These are phyloP conservation scores for Pterocles orientalis DNA, from an alignment of 2,113 vertebrate genomes.

Conservation along the genomic window DNA sequence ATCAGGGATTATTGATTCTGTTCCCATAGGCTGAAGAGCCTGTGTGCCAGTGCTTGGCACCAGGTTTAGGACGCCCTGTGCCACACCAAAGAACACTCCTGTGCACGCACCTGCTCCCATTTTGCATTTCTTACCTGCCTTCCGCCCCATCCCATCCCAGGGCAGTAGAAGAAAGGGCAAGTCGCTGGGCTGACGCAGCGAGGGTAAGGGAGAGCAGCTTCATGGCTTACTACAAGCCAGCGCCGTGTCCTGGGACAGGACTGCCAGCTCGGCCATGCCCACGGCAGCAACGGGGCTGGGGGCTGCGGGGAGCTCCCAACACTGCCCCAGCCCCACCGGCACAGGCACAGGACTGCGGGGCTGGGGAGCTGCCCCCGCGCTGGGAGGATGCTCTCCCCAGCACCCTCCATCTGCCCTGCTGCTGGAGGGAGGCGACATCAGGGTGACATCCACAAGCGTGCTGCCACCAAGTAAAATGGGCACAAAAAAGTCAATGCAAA, in stretches of 20 bases:
- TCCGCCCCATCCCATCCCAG: accelerated
- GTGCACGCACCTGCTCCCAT: neutral
- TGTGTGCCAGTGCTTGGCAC: neutral
- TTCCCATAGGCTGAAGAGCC: neutral
- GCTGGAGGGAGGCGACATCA: neutral
- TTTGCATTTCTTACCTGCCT: neutral
- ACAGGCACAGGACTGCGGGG: neutral
- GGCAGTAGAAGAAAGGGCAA: neutral
- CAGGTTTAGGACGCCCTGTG: neutral
- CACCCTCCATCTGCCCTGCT: neutral
- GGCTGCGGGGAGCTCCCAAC: neutral
- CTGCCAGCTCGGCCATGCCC: accelerated
- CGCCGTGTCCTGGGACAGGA: accelerated
- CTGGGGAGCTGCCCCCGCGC: neutral
- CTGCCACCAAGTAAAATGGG: accelerated
- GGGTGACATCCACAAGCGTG: accelerated
- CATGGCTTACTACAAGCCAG: accelerated
- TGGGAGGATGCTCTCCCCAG: neutral
- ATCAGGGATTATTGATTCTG: neutral
- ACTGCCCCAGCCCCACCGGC: neutral
- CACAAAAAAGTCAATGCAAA: neutral
- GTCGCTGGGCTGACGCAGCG: neutral
- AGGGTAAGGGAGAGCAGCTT: neutral
- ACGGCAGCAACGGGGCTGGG: accelerated
- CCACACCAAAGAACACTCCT: neutral